Evolutionary conservation across 2,113 vertebrate genomes (phyloP).

Genomic region (Spermophilus dauricus): DNA sequence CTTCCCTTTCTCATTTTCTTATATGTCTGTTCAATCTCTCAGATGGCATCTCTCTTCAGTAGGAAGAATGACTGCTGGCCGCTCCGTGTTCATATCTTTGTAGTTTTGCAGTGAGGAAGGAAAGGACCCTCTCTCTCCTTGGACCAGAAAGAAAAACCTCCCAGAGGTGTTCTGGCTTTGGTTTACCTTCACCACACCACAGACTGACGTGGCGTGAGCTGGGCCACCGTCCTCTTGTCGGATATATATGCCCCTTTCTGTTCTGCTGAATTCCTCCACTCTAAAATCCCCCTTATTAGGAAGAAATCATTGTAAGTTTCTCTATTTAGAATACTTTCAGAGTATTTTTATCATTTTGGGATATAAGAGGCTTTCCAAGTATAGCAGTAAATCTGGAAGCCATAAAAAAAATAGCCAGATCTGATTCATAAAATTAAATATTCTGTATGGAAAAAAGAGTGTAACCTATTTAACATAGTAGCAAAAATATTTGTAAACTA

Average conservation of each 20-base stretch:
- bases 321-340: neutral
- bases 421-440: slow-evolving; percentile 15
- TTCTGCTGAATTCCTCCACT: neutral
- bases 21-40: neutral
- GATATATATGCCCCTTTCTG: neutral
- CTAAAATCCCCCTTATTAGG: neutral
- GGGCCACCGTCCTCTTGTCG: neutral
- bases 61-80: neutral
- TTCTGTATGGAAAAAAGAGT: neutral
- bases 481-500: neutral
- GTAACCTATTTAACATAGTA: neutral
- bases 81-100: neutral
- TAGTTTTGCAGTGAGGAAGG: neutral
- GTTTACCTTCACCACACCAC: neutral
- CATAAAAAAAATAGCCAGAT: neutral
- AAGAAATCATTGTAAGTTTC: neutral
- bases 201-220: neutral
- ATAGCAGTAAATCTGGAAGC: neutral
- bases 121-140: neutral
- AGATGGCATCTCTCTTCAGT: neutral
- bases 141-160: neutral
- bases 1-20: neutral
- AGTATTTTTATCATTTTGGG: slow-evolving; percentile 31
- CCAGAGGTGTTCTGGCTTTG: neutral
- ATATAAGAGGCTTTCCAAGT: neutral